phyloP scores from a whole-genome alignment of 2,113 vertebrate species.

The Nicator chloris region DNA sequence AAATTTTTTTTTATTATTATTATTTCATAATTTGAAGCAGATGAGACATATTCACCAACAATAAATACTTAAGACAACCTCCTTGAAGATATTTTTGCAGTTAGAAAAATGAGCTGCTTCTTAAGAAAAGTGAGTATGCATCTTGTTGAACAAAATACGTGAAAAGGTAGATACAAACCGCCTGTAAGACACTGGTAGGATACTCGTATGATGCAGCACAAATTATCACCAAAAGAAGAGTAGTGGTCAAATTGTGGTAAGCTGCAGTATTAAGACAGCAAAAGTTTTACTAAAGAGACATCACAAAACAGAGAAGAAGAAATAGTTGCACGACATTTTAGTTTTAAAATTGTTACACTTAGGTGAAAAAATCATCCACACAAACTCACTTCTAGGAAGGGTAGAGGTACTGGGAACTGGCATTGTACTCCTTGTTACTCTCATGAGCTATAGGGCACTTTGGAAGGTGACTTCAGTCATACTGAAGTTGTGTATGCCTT shows the following conservation, averaged over 20 bases:
- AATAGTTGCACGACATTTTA: neutral
- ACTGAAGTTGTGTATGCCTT: neutral
- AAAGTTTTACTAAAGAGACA: neutral
- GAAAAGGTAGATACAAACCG: neutral
- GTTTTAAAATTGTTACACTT: neutral
- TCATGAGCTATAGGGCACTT: neutral
- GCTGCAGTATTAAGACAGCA: neutral
- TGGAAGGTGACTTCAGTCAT: neutral
- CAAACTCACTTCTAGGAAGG: neutral
- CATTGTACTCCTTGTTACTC: neutral
- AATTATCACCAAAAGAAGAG: neutral
- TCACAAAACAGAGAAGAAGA: neutral
- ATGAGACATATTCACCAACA: neutral
- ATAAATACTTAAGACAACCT: neutral
- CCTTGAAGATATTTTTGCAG: neutral
- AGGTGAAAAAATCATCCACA: neutral
- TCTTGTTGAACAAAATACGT: neutral
- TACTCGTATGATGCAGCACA: neutral
- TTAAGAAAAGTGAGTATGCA: neutral
- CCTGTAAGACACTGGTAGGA: neutral
- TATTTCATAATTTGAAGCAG: neutral
- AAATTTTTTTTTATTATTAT: neutral
- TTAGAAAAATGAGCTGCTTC: neutral
- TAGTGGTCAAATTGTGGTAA: neutral
- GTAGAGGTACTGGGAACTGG: neutral